Evolutionary conservation across 2,888 invertebrate genomes (phyloP), one percentile per base, ranked within the genome.

Genomic region (Philonicus albiceps): DNA sequence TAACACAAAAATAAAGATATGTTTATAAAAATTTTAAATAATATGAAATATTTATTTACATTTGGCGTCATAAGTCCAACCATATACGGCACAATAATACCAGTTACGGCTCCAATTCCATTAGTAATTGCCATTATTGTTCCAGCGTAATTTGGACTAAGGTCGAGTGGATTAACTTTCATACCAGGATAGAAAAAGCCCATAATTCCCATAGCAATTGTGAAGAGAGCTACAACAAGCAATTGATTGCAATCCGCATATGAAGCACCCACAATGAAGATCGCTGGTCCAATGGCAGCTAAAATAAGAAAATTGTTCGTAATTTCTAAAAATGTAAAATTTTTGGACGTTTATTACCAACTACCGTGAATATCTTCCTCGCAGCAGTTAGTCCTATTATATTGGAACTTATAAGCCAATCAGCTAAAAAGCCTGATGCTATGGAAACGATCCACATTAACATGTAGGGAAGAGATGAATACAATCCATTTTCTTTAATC

Each of bases 151-250:
- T 95, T 95, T 31, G 94, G 93, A 90, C 94, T 94, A 88, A 95
- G 92, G 90, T 95, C 95, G 80, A 95, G 91, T 0, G 95, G 94
- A 89, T 95, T 94, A 22, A 95, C 93, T 91, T 95, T 95, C 93
- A 95, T 94, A 86, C 95, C 95, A 0, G 95, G 95, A 91, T 95
- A 95, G 92, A 94, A 95, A 53, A 95, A 94, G 0, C 95, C 95
- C 95, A 95, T 95, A 6, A 95, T 91, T 11, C 95, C 95, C 95
- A 95, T 95, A 83, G 95, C 94, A 1, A 95, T 93, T 5, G 95
- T 95, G 90, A 95, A 95, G 2, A 95, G 92, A 13, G 93, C 91
- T 1, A 95, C 94, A 0, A 95, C 95, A 0, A 93, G 90, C 0
- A 93, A 90, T 19, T 94, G 93, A 91, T 95, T 93, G 90, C 95